Base-by-base conservation (phyloP, 64 coral and sea anemone genomes). In the Pachyseris speciosa region DNA sequence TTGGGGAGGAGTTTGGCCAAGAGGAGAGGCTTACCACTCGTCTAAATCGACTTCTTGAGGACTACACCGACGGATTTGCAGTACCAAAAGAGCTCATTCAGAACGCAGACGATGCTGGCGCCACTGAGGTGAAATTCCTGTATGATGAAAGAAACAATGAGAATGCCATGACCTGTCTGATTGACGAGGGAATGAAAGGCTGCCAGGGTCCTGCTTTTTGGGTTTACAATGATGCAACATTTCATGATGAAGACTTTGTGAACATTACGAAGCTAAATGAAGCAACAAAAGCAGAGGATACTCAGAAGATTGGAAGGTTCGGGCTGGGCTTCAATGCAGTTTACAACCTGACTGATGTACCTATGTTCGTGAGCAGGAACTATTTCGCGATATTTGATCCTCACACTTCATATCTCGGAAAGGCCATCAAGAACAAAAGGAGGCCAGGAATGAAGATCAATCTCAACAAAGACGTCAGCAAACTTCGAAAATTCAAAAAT, bases 241-340 rank as follows among this genome's bases (percentile, higher is more conserved):
- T 88, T 33, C 83, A 74, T 37, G 93, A 98, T 16, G 78, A 94
- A 71, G 96, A 98, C 50, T 98, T 94, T 55, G 59, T 89, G 40
- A 94, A 92, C 86, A 91, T 98, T 13, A 76, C 83, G 2, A 94
- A 92, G 9, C 81, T 98, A 7, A 98, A 84, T 71, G 87, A 69
- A 88, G 89, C 88, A 45, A 86, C 89, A 19, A 98, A 98, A 83
- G 93, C 75, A 47, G 57, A 83, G 6, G 89, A 98, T 19, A 84
- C 85, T 11, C 44, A 66, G 28, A 98, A 95, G 55, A 94, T 98
- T 68, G 96, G 96, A 36, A 80, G 93, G 34, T 98, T 98, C 73
- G 96, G 96, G 28, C 85, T 98, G 53, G 96, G 96, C 20, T 98
- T 98, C 80, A 98, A 95, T 83, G 87, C 96, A 49, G 96, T 94